phyloP scores from a whole-genome alignment of 1,140 invertebrate species.

The Drosophila tristis region DNA sequence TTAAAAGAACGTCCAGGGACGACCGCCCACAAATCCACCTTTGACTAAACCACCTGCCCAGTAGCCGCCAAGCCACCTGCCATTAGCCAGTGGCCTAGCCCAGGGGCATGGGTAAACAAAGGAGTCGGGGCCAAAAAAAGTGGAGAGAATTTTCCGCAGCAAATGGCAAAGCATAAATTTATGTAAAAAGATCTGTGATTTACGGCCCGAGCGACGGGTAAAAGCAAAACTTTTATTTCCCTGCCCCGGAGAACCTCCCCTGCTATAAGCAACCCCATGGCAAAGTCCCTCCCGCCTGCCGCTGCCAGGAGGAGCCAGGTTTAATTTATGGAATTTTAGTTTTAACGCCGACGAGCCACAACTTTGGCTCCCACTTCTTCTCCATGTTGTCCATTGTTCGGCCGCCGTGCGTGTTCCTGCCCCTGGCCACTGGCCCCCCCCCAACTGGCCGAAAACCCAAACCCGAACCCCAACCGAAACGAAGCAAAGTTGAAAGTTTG shows the following conservation, averaged over 20 bases:
- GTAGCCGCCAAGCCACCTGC: not conserved
- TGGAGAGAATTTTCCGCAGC: conserved; percentile 53
- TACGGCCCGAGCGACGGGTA: conserved; percentile 41
- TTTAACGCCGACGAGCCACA: conserved; percentile 61
- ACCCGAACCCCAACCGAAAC: conserved; percentile 20
- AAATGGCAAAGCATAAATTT: conserved; percentile 82
- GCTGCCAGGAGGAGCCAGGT: conserved; percentile 36
- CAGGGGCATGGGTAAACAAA: conserved; percentile 18
- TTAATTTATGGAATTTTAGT: conserved; percentile 83
- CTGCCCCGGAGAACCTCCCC: conserved; percentile 1
- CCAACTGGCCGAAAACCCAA: conserved; percentile 15
- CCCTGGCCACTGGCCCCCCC: conserved; percentile 6
- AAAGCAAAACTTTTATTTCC: conserved; percentile 77
- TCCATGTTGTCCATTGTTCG: conserved; percentile 38
- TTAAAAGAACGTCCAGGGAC: conserved; percentile 46
- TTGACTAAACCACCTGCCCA: conserved; percentile 7
- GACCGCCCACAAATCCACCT: conserved; percentile 24
- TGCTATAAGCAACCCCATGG: not conserved
- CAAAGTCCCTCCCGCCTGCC: too few species aligned
- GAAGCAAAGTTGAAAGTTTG: conserved; percentile 70
- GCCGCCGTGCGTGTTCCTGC: conserved; percentile 39
- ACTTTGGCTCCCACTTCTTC: conserved; percentile 52
- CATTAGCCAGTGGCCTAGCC: conserved; percentile 34
- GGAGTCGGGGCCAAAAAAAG: conserved; percentile 10
- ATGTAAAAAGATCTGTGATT: conserved; percentile 83